Conservation (phyloP, 2,888 invertebrate genomes). For the Formica aserva region DNA sequence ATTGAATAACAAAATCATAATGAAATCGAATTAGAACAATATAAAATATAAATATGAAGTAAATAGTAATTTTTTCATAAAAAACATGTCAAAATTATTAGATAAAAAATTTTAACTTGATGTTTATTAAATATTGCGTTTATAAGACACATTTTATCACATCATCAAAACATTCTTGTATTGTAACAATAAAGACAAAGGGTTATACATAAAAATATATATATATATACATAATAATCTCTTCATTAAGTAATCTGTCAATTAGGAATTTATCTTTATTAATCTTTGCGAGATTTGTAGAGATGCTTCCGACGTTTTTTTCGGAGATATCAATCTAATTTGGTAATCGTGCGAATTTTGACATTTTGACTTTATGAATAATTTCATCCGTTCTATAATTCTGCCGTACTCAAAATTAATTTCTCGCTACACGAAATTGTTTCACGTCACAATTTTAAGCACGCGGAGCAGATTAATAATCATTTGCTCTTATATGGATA, state of each 20-base stretch:
- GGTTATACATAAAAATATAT: too few relatives aligned
- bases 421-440: neutral
- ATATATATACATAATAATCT: neutral
- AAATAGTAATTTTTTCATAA: neutral
- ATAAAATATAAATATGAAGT: neutral
- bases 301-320: neutral
- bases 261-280: neutral
- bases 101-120: neutral
- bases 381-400: neutral
- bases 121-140: neutral
- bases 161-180: neutral
- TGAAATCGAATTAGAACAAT: neutral
- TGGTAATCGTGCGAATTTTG: neutral
- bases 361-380: neutral
- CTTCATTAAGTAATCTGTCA: neutral
- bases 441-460: neutral
- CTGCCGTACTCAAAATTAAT: neutral
- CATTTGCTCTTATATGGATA: neutral
- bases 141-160: neutral
- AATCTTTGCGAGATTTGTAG: neutral
- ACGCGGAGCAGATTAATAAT: neutral
- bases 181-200: neutral
- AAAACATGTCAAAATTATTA: neutral
- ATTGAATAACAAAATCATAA: neutral
- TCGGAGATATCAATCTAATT: neutral